Evolutionary conservation across 2,113 vertebrate genomes (phyloP).

Genomic region (Carettochelys insculpta): DNA sequence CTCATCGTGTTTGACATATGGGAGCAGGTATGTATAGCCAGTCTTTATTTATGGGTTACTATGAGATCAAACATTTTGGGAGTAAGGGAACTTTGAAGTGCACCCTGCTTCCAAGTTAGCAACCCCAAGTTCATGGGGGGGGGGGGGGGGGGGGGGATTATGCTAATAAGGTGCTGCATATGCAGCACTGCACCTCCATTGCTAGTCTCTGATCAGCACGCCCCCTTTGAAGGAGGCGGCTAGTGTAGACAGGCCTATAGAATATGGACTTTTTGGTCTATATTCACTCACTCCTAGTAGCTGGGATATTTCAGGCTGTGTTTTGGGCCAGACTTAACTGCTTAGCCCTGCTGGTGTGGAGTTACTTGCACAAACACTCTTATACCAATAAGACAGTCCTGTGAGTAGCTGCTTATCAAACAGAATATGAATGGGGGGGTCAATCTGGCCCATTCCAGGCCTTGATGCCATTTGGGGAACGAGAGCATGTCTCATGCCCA

Average conservation of each 20-base stretch:
- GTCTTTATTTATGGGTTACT: not conserved
- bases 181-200: too few species aligned
- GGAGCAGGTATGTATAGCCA: constrained; percentile 89
- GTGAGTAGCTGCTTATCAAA: not conserved
- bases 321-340: not conserved
- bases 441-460: not conserved
- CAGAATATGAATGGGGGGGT: not conserved
- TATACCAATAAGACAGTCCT: not conserved
- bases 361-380: not conserved
- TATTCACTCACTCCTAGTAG: not conserved
- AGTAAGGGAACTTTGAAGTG: too few species aligned
- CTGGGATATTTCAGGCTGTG: not conserved
- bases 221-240: too few species aligned
- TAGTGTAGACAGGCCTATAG: too few species aligned
- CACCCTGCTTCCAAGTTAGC: too few species aligned
- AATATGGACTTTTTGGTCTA: not conserved
- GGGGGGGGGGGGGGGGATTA: too few species aligned
- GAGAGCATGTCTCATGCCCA: not conserved
- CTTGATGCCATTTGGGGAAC: not conserved
- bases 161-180: too few species aligned
- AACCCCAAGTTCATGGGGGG: too few species aligned
- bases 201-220: too few species aligned
- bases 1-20: constrained; percentile 96
- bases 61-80: too few species aligned
- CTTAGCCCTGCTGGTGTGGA: not conserved